These are phyloP conservation scores for Philopedon plagiatum DNA, from an alignment of 2,888 invertebrate genomes.

Conservation along the genomic window DNA sequence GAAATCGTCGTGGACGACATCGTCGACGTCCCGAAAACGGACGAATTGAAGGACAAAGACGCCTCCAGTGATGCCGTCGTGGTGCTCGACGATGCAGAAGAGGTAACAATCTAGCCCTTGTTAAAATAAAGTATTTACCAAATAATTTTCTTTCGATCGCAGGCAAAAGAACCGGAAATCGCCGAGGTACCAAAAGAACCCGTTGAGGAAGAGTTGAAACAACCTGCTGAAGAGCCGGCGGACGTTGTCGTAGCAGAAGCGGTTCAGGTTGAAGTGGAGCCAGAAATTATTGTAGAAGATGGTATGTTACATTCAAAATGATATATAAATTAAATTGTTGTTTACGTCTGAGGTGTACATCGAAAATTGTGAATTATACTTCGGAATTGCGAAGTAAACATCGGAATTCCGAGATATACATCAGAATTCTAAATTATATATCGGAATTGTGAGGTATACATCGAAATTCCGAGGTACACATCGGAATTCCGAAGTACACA, in stretches of 20 bases:
- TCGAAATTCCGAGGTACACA: too few relatives aligned
- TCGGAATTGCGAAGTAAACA: too few relatives aligned
- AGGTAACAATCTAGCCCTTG: too few relatives aligned
- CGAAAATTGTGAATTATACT: neutral
- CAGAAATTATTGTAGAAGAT: slow-evolving; percentile 59
- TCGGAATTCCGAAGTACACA: too few relatives aligned
- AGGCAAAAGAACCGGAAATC: slow-evolving; percentile 6
- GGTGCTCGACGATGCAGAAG: slow-evolving; percentile 46
- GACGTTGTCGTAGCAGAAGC: neutral
- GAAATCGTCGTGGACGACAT: slow-evolving; percentile 49
- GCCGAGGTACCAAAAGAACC: neutral
- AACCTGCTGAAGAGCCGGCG: slow-evolving; percentile 1
- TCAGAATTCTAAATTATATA: too few relatives aligned
- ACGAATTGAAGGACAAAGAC: slow-evolving; percentile 36
- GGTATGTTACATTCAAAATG: slow-evolving; percentile 52
- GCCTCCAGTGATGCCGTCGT: slow-evolving; percentile 40
- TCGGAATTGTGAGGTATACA: too few relatives aligned
- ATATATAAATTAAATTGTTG: too few relatives aligned
- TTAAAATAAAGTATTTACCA: neutral
- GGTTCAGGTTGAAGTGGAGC: slow-evolving; percentile 41
- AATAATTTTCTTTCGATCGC: slow-evolving; percentile 13
- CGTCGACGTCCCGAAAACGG: slow-evolving; percentile 34
- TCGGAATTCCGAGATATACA: too few relatives aligned
- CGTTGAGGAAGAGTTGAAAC: neutral
- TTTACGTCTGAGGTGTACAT: too few relatives aligned